Percentiles rank a stretch among this genome's conserved stretches.
phyloP scores from a whole-genome alignment of 2,797 vertebrate genomes.

The Sus cebifrons region DNA sequence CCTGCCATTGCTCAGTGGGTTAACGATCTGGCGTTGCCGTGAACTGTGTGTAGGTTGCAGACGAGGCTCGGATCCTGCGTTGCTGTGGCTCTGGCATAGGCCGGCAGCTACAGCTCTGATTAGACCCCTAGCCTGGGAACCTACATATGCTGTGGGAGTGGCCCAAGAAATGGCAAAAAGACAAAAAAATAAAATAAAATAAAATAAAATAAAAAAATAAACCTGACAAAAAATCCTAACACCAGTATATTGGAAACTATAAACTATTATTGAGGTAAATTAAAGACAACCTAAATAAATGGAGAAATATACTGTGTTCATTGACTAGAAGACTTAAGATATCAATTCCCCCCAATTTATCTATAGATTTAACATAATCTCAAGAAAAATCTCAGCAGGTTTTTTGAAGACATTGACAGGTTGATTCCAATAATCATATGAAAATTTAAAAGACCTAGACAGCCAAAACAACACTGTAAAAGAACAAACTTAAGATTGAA shows the following conservation, averaged over 20 bases:
- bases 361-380: background rate
- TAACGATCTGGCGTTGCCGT: too few species aligned
- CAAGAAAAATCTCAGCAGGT: background rate
- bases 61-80: too few species aligned
- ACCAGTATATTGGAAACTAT: background rate
- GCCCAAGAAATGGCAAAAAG: too few species aligned
- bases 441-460: background rate
- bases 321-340: conserved; percentile 17
- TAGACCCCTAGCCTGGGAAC: too few species aligned
- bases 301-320: background rate
- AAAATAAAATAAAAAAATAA: too few species aligned
- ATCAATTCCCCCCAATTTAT: background rate
- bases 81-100: too few species aligned
- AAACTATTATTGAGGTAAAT: background rate
- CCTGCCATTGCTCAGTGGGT: too few species aligned
- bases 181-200: too few species aligned
- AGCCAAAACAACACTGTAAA: conserved; percentile 34
- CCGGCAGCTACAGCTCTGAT: too few species aligned
- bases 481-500: conserved; percentile 3
- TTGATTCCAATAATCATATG: background rate
- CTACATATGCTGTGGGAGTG: too few species aligned
- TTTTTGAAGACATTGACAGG: conserved; percentile 1
- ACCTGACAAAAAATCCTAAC: background rate
- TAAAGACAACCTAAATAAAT: background rate
- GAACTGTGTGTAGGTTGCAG: too few species aligned